Evolutionary conservation across 2,888 invertebrate species (phyloP), one percentile per base, ranked within the genome.

Genomic region (Apamea monoglypha): DNA sequence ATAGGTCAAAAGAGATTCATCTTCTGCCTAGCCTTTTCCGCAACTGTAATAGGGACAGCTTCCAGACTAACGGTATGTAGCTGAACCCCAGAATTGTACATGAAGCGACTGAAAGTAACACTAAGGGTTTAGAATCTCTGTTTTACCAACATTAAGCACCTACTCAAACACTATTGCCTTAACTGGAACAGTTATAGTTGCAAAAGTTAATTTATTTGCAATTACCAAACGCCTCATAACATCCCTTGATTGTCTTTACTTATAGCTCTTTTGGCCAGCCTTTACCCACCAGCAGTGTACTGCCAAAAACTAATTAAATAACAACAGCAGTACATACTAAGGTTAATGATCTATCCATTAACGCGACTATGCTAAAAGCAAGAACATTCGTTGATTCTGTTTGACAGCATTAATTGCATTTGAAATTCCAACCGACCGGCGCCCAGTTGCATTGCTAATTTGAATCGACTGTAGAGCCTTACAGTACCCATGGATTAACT

Each of bases 401-500:
- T 76, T 77, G 77, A 56, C 44, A 66, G 5, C n/a, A n/a, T n/a
- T 47, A 66, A 77, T 77, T 66, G 21, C 16, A 29, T 66, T 77
- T 47, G 56, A 66, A n/a, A 47, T 32, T 76, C n/a, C 21, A n/a
- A 32, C n/a, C 50, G 21, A 6, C n/a, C n/a, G 50, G 12, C 76
- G 10, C 36, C 18, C 25, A 56, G 44, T 56, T 47, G 66, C 21
- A 21, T 66, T 56, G 44, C 77, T 56, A 66, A 77, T 56, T 36
- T n/a, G 21, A 32, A 18, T 44, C 21, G 44, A 56, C 21, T 47
- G 44, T n/a, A 47, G n/a, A 67, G 21, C 3, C 32, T 56, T n/a
- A 44, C 7, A 76, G 32, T 40, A n/a, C 14, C 61, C 61, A 63
- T 76, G 47, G 78, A 78, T 56, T 78, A 77, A 77, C 66, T 56